Percentiles rank a stretch among this genome's conserved stretches.
These are phyloP conservation scores for Platichthys flesus DNA, from an alignment of 2,113 vertebrate species.

Conservation along the genomic window DNA sequence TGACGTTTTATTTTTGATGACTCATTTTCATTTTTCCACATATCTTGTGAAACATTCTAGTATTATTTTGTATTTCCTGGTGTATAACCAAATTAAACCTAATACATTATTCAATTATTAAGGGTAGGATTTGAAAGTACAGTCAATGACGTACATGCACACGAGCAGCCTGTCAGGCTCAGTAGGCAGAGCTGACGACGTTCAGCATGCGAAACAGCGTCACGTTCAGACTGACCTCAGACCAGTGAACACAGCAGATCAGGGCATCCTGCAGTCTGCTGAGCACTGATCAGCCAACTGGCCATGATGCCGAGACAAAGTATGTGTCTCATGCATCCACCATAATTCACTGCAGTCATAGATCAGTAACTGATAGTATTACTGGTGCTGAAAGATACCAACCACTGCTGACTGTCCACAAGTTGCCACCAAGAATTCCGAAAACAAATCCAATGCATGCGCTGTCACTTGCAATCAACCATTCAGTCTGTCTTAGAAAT, in stretches of 20 bases:
- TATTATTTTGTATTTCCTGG: not conserved
- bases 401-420: not conserved
- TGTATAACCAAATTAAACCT: not conserved
- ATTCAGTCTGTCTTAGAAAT: no score
- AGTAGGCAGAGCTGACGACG: constrained; percentile 14
- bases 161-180: constrained; percentile 6
- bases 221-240: constrained; percentile 25
- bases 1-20: not conserved
- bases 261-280: constrained; percentile 45
- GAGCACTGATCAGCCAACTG: constrained; percentile 30
- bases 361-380: not conserved
- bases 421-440: no score
- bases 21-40: not conserved
- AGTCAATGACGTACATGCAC: not conserved
- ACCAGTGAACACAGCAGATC: constrained; percentile 38
- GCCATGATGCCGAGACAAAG: not conserved
- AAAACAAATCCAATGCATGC: no score
- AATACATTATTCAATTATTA: not conserved
- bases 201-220: constrained; percentile 24
- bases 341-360: not conserved
- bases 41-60: not conserved
- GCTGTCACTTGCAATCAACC: no score
- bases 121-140: not conserved
- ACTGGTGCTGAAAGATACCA: not conserved
- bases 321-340: not conserved